A percentile compares a stretch with the other conserved stretches of the same genome.
These are phyloP conservation scores for Channallabes apus DNA, from an alignment of 2,797 vertebrate species.

Conservation along the genomic window DNA sequence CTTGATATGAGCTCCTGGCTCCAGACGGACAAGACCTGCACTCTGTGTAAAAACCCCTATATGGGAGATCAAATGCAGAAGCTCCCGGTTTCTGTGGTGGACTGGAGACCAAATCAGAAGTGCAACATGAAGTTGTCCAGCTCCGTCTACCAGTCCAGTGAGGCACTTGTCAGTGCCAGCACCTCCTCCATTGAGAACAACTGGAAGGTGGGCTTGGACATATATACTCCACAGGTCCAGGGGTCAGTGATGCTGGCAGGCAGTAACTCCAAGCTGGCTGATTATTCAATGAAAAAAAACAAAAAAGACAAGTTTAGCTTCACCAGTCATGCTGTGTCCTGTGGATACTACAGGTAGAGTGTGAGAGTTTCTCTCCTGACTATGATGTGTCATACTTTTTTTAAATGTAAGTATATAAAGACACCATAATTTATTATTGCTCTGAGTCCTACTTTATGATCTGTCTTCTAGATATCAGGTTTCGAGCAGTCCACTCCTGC, in stretches of 20 bases:
- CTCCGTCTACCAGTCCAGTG: constrained; percentile 57
- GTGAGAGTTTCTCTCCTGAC: not conserved
- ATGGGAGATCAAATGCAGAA: constrained; percentile 58
- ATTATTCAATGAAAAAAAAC: constrained; percentile 57
- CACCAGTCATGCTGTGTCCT: constrained; percentile 58
- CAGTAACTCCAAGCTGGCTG: constrained; percentile 56
- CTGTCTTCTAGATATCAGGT: no score
- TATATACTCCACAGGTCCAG: not conserved
- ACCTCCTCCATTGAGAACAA: constrained; percentile 56
- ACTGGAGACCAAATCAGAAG: constrained; percentile 59
- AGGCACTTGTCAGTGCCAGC: constrained; percentile 59
- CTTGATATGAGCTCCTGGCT: constrained; percentile 65
- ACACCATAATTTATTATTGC: no score
- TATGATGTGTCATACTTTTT: no score
- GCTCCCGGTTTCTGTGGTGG: constrained; percentile 59
- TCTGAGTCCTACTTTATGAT: no score
- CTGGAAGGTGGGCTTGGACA: constrained; percentile 60
- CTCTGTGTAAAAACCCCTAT: no score
- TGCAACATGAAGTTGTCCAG: constrained; percentile 57
- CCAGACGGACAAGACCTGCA: constrained; percentile 54
- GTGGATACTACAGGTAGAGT: constrained; percentile 63
- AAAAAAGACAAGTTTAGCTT: constrained; percentile 67
- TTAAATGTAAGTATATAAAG: no score
- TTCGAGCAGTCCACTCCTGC: no score
- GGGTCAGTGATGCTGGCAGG: constrained; percentile 53